Conservation (phyloP, 2,113 vertebrate species). For the Anhinga rufa region DNA sequence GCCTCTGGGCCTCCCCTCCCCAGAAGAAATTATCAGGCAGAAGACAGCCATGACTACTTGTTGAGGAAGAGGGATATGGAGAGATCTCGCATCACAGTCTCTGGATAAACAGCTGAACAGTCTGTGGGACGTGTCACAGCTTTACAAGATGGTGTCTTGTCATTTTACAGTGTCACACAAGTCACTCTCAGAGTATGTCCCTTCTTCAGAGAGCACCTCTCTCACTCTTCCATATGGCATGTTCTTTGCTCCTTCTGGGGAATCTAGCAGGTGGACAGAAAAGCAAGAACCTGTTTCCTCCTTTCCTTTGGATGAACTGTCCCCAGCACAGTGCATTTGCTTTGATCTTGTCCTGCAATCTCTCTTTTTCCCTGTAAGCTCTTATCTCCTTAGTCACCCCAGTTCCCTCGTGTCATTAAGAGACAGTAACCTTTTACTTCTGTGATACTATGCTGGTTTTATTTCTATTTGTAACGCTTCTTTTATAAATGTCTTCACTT, state of each 20-base stretch:
- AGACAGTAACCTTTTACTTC: neutral
- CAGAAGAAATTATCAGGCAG: neutral
- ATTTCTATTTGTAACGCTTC: neutral
- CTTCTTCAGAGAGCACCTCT: neutral
- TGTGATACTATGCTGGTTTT: neutral
- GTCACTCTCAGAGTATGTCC: neutral
- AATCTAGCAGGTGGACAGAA: neutral
- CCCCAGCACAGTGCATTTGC: neutral
- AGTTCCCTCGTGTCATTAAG: neutral
- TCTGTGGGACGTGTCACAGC: neutral
- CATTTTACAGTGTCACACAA: neutral
- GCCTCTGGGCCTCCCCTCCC: neutral
- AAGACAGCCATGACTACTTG: neutral
- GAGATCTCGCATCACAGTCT: rapidly evolving
- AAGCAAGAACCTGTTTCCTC: neutral
- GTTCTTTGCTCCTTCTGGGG: neutral
- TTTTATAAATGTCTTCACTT: neutral
- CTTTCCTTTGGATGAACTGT: neutral
- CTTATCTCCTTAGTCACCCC: neutral
- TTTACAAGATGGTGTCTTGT: neutral
- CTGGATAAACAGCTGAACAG: neutral
- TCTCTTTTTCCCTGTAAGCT: neutral
- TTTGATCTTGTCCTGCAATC: neutral
- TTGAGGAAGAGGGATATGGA: neutral
- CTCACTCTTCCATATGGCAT: rapidly evolving